Conservation (phyloP, 2,888 invertebrate species). For the Volucella inanis region DNA sequence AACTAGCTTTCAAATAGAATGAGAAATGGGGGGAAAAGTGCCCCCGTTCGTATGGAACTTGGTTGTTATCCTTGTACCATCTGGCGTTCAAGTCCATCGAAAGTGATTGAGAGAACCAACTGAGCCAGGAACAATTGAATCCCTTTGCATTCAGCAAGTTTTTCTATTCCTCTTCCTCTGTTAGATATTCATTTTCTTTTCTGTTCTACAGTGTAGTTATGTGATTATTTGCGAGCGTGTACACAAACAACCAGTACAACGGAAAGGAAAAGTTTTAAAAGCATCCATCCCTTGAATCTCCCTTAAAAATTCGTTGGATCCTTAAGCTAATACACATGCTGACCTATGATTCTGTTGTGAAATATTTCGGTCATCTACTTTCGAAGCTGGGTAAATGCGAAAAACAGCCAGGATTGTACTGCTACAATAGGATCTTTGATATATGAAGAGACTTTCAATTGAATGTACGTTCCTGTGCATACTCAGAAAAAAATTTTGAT, state of each 20-base stretch:
- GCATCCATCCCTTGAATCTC: constrained; percentile 28
- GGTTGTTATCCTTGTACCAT: constrained; percentile 75
- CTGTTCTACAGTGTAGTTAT: constrained; percentile 1
- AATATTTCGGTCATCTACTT: constrained; percentile 64
- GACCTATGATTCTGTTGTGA: constrained; percentile 69
- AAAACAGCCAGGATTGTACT: constrained; percentile 34
- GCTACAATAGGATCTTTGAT: constrained; percentile 13
- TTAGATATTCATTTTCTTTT: constrained; percentile 31
- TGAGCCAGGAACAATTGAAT: constrained; percentile 75
- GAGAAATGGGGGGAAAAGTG: constrained; percentile 6
- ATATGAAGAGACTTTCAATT: constrained; percentile 51
- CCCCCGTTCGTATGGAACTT: not conserved
- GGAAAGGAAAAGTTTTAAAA: constrained; percentile 18
- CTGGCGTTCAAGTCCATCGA: constrained; percentile 75
- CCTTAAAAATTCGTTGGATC: not conserved
- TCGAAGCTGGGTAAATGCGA: constrained; percentile 44
- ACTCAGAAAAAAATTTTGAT: not conserved
- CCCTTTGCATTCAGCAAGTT: constrained; percentile 48
- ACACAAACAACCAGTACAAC: not conserved
- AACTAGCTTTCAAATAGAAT: constrained; percentile 36
- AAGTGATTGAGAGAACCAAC: constrained; percentile 75
- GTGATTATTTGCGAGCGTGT: constrained; percentile 13
- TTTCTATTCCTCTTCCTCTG: constrained; percentile 14
- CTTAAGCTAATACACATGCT: constrained; percentile 35
- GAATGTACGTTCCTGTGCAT: constrained; percentile 21